A percentile compares a stretch with the other conserved stretches of the same genome.
phyloP scores from a whole-genome alignment of 2,797 vertebrate species.

The Jordanella pulchra region DNA sequence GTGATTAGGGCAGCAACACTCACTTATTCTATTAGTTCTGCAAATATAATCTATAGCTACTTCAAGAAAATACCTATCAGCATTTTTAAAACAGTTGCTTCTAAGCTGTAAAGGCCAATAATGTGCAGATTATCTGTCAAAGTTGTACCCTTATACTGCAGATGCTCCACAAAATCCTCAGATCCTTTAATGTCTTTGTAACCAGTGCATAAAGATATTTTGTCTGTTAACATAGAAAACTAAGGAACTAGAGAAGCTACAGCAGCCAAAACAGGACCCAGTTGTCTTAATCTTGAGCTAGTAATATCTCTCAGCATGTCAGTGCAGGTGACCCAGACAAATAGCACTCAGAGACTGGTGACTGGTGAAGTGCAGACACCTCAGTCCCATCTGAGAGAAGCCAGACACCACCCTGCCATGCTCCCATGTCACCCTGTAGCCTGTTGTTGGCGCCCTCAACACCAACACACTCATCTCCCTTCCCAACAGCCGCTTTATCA shows the following conservation, averaged over 20 bases:
- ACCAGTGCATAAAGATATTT: neutral
- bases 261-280: neutral
- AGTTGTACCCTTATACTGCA: neutral
- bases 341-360: slow-evolving; percentile 53
- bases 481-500: slow-evolving; percentile 58
- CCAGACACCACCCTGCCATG: slow-evolving; percentile 61
- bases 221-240: too few relatives aligned
- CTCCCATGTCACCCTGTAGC: slow-evolving; percentile 49
- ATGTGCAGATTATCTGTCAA: neutral
- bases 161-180: neutral
- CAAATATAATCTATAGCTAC: neutral
- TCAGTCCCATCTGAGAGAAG: slow-evolving; percentile 62
- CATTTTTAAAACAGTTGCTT: neutral
- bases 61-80: too few relatives aligned
- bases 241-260: neutral
- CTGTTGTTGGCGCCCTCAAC: slow-evolving; percentile 64
- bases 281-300: neutral
- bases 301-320: slow-evolving; percentile 40
- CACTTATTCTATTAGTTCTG: neutral
- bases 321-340: slow-evolving; percentile 48
- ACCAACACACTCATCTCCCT: slow-evolving; percentile 63
- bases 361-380: slow-evolving; percentile 63
- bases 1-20: neutral
- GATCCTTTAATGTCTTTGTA: neutral
- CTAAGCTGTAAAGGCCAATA: neutral